A percentile compares a stretch with the other conserved stretches of the same genome.
phyloP scores from a whole-genome alignment of 2,888 invertebrate species.

The Stegana nigrithorax region DNA sequence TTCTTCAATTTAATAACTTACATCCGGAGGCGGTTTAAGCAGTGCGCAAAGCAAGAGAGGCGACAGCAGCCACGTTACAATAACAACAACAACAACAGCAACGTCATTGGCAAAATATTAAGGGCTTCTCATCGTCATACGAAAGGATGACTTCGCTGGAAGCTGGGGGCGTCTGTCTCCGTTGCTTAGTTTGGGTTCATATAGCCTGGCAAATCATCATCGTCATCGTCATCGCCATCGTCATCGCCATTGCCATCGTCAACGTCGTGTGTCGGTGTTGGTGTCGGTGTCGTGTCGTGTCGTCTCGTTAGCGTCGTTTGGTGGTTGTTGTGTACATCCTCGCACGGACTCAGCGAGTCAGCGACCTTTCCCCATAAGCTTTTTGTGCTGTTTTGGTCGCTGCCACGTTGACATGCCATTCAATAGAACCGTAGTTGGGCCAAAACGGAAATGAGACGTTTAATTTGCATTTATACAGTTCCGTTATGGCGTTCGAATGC shows the following conservation, averaged over 20 bases:
- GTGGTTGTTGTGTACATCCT: too few species aligned
- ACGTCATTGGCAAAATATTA: conserved; percentile 31
- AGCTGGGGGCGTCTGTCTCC: too few species aligned
- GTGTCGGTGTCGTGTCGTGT: background rate
- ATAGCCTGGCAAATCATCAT: conserved; percentile 21
- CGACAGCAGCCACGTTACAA: background rate
- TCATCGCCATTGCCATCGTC: background rate
- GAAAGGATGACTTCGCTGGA: too few species aligned
- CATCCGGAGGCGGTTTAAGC: conserved; percentile 54
- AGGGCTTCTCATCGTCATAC: too few species aligned
- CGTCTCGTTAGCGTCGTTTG: background rate
- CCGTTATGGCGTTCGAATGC: too few species aligned
- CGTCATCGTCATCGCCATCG: conserved; percentile 14
- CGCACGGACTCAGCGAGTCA: too few species aligned
- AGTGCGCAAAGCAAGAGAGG: too few species aligned
- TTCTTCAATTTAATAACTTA: conserved; percentile 62
- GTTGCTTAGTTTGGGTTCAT: too few species aligned
- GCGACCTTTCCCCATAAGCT: background rate
- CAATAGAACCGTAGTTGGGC: conserved; percentile 28
- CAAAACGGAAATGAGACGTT: conserved; percentile 63
- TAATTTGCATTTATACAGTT: conserved; percentile 60
- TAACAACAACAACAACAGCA: background rate
- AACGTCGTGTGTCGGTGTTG: background rate
- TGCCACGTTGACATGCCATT: background rate
- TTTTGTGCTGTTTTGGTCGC: background rate